Evolutionary conservation across 92 coral and sea anemone species (phyloP), one percentile per base, ranked within the genome.

Genomic region (Siderastrea siderea): DNA sequence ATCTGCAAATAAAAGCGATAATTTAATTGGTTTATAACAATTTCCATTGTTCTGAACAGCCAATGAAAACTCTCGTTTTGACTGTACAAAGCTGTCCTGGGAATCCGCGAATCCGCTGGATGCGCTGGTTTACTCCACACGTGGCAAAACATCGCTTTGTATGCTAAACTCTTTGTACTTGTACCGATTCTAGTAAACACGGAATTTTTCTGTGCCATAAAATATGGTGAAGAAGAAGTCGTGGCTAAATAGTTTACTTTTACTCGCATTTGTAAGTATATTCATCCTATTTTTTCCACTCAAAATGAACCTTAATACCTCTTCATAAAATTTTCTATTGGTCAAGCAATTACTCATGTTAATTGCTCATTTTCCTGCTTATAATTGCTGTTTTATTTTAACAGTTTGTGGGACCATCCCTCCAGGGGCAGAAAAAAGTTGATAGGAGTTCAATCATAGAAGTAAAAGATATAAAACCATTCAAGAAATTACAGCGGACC

Each of bases 401-500:
- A 77, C 92, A 95, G 98, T 52, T 82, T 51, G 55, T 53, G 8
- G 84, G 63, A 53, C 84, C 87, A 43, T 74, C 87, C 47, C 9
- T 71, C 5, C 95, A 93, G 73, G 96, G 92, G 63, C 93, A 97
- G 86, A 94, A 92, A 77, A 96, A 92, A 63, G 74, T 88, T 38
- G 93, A 95, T 70, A 97, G 90, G 74, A 96, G 93, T 50, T 87
- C 83, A 62, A 90, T 97, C 75, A 73, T 95, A 74, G 96, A 92
- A 72, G 87, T 97, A 57, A 84, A 92, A 62, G 98, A 97, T 68
- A 86, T 94, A n/a, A 97, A 97, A 80, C 91, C 94, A 9, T 97
- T 97, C 84, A 97, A 97, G 93, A 97, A 97, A 85, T 87, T 97
- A 62, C 95, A 93, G 52, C 86, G 96, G 77, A 97, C 99, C 7